Conservation (phyloP, 1,140 invertebrate species). For the Orussus abietinus region DNA sequence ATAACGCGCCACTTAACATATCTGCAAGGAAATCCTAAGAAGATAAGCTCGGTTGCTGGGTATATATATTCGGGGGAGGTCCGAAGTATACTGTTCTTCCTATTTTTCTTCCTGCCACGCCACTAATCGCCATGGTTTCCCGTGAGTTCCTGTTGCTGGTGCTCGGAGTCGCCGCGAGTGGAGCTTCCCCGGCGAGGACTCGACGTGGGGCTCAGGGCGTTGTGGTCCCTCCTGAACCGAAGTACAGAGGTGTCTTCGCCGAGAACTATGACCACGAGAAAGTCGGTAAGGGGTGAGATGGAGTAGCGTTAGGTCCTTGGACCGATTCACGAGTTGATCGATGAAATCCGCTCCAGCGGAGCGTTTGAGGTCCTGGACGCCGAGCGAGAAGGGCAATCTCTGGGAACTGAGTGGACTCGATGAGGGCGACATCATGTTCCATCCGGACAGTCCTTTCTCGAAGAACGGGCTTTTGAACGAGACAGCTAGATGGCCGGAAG, state of each 20-base stretch:
- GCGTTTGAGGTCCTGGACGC: slow-evolving; percentile 33
- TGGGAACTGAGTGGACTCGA: slow-evolving; percentile 59
- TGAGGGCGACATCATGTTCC: slow-evolving; percentile 60
- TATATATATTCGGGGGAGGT: too few relatives aligned
- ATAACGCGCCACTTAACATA: too few relatives aligned
- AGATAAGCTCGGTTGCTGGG: too few relatives aligned
- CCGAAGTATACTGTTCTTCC: too few relatives aligned
- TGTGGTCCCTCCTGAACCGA: slow-evolving; percentile 23
- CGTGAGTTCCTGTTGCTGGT: too few relatives aligned
- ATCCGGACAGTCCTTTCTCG: slow-evolving; percentile 27
- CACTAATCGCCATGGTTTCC: too few relatives aligned
- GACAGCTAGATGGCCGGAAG: slow-evolving; percentile 60
- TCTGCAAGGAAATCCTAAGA: too few relatives aligned
- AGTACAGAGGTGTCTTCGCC: slow-evolving; percentile 18
- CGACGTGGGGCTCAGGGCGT: slow-evolving; percentile 3
- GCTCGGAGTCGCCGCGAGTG: background rate
- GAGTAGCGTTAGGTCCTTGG: too few relatives aligned
- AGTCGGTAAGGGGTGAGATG: slow-evolving; percentile 32
- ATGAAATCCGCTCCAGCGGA: slow-evolving; percentile 21
- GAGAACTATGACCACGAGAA: slow-evolving; percentile 17
- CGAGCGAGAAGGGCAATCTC: slow-evolving; percentile 35
- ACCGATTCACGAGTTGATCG: too few relatives aligned
- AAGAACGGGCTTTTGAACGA: slow-evolving; percentile 62
- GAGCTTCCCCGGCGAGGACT: slow-evolving; percentile 3
- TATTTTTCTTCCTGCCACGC: too few relatives aligned